Evolutionary conservation across 2,113 vertebrate species (phyloP).

Genomic region (Galemys pyrenaicus): DNA sequence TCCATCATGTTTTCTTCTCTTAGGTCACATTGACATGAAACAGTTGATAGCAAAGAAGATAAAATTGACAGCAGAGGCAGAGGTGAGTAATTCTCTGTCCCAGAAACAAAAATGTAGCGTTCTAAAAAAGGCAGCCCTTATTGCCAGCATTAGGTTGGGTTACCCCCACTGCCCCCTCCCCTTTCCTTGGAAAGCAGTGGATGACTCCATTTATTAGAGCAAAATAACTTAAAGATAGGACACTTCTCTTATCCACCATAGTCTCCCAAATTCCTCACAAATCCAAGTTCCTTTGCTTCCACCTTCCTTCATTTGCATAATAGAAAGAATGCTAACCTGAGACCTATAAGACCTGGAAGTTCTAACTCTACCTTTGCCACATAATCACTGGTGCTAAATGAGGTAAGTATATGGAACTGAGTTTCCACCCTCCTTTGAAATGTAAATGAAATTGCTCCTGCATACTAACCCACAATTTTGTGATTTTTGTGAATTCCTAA

Average conservation of each 20-base stretch:
- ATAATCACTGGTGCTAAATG: conserved; percentile 29
- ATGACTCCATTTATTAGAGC: neutral
- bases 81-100: conserved; percentile 81
- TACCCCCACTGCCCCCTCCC: neutral
- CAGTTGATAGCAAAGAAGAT: conserved; percentile 85
- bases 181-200: neutral
- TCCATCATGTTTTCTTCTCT: conserved; percentile 52
- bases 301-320: neutral
- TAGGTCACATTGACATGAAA: conserved; percentile 84
- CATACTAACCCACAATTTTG: conserved; percentile 17
- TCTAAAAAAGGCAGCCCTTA: neutral
- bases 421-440: conserved; percentile 33
- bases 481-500: conserved; percentile 43
- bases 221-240: neutral
- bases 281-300: neutral
- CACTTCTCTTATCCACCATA: fast-evolving
- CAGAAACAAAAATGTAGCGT: neutral
- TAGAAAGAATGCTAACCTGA: neutral
- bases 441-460: conserved; percentile 44
- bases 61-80: conserved; percentile 86
- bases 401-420: neutral
- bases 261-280: neutral
- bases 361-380: neutral
- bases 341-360: neutral
- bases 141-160: neutral